Conservation (phyloP, 2,113 vertebrate genomes). For the Ginglymostoma cirratum region DNA sequence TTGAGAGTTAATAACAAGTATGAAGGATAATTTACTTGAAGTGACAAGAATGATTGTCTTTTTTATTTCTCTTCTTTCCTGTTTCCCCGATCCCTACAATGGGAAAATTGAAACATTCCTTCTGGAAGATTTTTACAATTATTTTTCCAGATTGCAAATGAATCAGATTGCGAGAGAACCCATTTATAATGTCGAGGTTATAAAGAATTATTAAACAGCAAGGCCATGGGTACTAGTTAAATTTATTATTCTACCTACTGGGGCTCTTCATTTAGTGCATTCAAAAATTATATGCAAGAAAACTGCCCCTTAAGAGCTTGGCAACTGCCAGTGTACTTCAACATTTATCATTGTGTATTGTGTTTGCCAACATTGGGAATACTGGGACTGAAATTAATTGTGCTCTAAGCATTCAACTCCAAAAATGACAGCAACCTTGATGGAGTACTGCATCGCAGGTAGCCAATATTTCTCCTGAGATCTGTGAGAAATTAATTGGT, state of each 20-base stretch:
- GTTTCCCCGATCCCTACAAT: neutral
- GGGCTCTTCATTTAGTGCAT: slow-evolving; percentile 14
- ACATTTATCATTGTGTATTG: slow-evolving; percentile 36
- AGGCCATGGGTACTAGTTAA: neutral
- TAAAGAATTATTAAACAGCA: neutral
- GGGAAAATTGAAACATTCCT: slow-evolving; percentile 10
- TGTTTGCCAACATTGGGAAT: slow-evolving; percentile 38
- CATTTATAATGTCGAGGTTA: neutral
- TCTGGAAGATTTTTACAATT: neutral
- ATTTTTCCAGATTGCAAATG: neutral
- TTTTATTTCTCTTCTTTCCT: neutral
- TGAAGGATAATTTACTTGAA: neutral
- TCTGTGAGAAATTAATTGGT: slow-evolving; percentile 29
- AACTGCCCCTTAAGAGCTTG: slow-evolving; percentile 30
- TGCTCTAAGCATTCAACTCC: slow-evolving; percentile 35
- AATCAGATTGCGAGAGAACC: neutral
- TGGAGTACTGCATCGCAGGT: slow-evolving; percentile 24
- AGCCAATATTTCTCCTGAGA: slow-evolving; percentile 33
- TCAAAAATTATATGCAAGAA: slow-evolving; percentile 30
- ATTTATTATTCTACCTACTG: slow-evolving; percentile 24
- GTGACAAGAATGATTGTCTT: neutral
- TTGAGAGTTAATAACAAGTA: slow-evolving; percentile 6
- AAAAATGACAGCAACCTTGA: slow-evolving; percentile 30
- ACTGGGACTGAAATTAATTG: slow-evolving; percentile 37
- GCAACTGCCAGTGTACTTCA: slow-evolving; percentile 27